These are phyloP conservation scores for Pterois miles DNA, from an alignment of 2,797 vertebrate species.

Conservation along the genomic window DNA sequence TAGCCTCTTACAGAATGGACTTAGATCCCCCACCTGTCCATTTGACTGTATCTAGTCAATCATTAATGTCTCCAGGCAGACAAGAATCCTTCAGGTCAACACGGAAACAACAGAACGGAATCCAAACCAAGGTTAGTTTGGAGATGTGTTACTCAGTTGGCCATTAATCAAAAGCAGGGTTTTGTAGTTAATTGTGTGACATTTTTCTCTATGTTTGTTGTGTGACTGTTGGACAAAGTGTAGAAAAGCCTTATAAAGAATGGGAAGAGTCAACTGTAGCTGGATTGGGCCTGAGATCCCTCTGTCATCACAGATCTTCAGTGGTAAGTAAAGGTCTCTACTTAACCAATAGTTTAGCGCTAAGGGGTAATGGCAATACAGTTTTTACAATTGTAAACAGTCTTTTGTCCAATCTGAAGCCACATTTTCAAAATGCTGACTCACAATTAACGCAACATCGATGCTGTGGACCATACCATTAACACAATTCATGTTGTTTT, in stretches of 20 bases:
- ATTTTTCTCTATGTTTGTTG: background rate
- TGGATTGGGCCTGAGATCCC: constrained; percentile 79
- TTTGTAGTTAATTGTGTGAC: background rate
- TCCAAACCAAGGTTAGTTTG: background rate
- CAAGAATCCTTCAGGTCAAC: constrained; percentile 35
- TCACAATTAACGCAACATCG: background rate
- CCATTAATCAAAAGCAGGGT: background rate
- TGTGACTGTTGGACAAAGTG: background rate
- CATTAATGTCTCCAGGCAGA: constrained; percentile 71
- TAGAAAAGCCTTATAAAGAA: constrained; percentile 7
- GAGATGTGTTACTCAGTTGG: background rate
- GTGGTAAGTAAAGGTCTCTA: constrained; percentile 66
- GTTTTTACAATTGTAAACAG: background rate
- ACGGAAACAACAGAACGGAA: constrained; percentile 26
- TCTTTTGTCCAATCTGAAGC: background rate
- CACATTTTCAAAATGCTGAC: background rate
- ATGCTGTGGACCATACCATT: background rate
- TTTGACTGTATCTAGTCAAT: constrained; percentile 73
- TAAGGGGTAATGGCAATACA: background rate
- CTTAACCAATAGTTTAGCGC: background rate
- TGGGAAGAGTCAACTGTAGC: constrained; percentile 82
- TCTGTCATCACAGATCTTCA: constrained; percentile 83
- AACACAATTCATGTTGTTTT: background rate
- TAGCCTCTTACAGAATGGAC: constrained; percentile 57
- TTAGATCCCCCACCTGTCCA: constrained; percentile 68